These are phyloP conservation scores for Drosophila neutralis DNA, from an alignment of 2,888 invertebrate species.

Conservation along the genomic window DNA sequence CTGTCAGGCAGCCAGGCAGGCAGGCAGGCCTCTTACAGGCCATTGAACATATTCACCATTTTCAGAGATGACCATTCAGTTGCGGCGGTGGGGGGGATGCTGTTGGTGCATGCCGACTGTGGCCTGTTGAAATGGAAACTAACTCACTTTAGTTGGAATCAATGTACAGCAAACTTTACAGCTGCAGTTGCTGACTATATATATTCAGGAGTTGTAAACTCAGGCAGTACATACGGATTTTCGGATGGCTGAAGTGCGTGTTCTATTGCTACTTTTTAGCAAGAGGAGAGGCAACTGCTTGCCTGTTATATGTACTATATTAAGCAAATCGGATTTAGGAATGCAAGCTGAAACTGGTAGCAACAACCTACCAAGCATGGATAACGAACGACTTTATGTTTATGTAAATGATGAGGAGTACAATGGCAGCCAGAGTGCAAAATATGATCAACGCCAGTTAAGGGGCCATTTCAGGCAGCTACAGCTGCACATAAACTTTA, in stretches of 20 bases:
- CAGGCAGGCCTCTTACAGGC: constrained; percentile 50
- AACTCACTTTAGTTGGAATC: constrained; percentile 55
- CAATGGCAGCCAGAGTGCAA: constrained; percentile 73
- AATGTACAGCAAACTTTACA: constrained; percentile 61
- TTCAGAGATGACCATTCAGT: constrained; percentile 30
- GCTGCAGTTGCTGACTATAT: constrained; percentile 46
- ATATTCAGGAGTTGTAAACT: constrained; percentile 59
- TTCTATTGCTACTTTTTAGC: background rate
- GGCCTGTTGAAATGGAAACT: constrained; percentile 64
- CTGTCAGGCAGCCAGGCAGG: constrained; percentile 24
- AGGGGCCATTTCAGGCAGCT: constrained; percentile 39
- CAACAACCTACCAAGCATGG: constrained; percentile 39
- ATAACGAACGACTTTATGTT: constrained; percentile 74
- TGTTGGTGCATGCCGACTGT: constrained; percentile 9
- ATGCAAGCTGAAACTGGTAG: constrained; percentile 7
- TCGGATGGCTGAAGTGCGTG: constrained; percentile 10
- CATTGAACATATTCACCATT: constrained; percentile 52
- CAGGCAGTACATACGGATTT: constrained; percentile 11
- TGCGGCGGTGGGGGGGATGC: background rate
- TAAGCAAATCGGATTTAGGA: constrained; percentile 28
- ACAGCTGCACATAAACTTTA: constrained; percentile 60
- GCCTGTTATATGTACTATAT: constrained; percentile 10
- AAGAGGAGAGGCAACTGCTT: background rate
- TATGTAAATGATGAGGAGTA: constrained; percentile 70
- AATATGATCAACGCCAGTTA: constrained; percentile 67